phyloP scores from a whole-genome alignment of 2,888 invertebrate species.

The Oligia fasciuncula region DNA sequence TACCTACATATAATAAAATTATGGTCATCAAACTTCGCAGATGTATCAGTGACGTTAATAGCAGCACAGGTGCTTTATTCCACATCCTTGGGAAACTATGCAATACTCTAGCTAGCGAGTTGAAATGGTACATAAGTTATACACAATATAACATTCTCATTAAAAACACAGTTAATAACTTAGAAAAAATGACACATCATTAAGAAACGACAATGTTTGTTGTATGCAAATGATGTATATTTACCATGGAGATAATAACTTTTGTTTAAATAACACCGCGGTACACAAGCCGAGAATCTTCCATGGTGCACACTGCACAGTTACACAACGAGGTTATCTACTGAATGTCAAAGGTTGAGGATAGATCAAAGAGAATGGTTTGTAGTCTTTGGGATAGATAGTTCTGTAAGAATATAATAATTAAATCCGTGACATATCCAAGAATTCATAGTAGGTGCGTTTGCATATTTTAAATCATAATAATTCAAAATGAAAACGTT shows the following conservation, averaged over 20 bases:
- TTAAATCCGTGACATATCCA: not conserved
- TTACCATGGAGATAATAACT: not conserved
- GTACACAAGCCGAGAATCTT: conserved; percentile 44
- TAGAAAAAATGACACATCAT: not conserved
- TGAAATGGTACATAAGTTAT: not conserved
- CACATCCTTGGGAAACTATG: conserved; percentile 2
- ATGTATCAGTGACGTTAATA: not conserved
- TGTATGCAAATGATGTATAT: conserved; percentile 1
- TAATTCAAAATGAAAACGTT: not conserved
- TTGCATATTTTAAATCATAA: not conserved
- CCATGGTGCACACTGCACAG: conserved; percentile 20
- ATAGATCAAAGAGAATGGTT: conserved; percentile 3
- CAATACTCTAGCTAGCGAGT: not conserved
- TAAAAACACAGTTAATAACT: not conserved
- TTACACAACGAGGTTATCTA: conserved; percentile 51
- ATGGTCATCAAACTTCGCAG: not conserved
- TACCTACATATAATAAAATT: not conserved
- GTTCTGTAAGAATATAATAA: conserved; percentile 14
- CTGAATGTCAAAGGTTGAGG: conserved; percentile 52
- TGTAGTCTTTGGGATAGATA: conserved; percentile 7
- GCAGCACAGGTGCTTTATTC: not conserved
- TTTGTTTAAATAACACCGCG: not conserved
- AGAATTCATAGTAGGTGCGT: not conserved
- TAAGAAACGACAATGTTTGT: not conserved
- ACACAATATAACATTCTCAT: not conserved